These are phyloP conservation scores for Acestrorhynchus altus DNA, from an alignment of 2,797 vertebrate species.

Conservation along the genomic window DNA sequence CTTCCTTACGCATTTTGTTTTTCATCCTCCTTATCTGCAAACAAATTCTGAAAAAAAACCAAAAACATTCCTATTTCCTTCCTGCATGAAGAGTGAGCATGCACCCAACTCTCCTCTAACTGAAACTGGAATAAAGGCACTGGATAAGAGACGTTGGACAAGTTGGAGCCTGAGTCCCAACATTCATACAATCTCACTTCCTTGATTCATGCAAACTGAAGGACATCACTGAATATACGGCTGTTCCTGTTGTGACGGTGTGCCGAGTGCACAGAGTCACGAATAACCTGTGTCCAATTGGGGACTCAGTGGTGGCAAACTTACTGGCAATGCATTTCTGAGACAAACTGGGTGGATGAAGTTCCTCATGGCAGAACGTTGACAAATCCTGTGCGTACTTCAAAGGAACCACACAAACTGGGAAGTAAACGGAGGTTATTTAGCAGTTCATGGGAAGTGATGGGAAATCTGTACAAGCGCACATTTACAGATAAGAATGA, in stretches of 20 bases:
- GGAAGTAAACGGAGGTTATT: neutral
- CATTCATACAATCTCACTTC: neutral
- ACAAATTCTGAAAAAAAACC: neutral
- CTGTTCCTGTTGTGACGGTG: neutral
- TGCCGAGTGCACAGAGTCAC: neutral
- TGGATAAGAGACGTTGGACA: neutral
- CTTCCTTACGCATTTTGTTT: too few species aligned
- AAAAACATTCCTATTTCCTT: neutral
- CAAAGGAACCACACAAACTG: neutral
- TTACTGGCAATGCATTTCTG: neutral
- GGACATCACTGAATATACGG: too few species aligned
- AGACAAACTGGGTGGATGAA: neutral
- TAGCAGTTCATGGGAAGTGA: conserved; percentile 26
- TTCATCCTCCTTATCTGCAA: too few species aligned
- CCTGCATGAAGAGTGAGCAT: neutral
- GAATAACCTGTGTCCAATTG: neutral
- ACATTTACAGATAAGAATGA: neutral
- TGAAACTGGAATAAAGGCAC: neutral
- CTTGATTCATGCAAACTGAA: neutral
- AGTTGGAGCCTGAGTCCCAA: neutral
- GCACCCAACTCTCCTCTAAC: neutral
- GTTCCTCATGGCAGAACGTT: neutral
- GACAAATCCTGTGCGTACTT: neutral
- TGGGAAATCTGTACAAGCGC: conserved; percentile 10
- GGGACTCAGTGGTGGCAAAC: neutral